phyloP scores from a whole-genome alignment of 2,888 invertebrate species.

The Patella caerulea region DNA sequence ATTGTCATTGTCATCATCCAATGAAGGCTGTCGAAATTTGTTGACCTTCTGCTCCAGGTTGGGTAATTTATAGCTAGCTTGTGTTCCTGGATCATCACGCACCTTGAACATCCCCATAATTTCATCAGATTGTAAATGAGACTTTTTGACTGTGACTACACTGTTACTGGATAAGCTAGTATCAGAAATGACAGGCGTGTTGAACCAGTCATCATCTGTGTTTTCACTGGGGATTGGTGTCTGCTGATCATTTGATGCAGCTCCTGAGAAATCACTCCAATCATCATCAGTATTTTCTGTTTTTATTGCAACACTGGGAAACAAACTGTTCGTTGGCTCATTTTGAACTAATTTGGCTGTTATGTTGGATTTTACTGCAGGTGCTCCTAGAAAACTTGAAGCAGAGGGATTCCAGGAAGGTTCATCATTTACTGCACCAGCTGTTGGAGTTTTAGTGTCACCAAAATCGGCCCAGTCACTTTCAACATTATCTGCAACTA shows the following conservation, averaged over 20 bases:
- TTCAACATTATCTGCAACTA: neutral
- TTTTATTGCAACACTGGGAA: neutral
- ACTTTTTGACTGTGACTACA: constrained; percentile 53
- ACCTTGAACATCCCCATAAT: constrained; percentile 60
- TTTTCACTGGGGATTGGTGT: neutral
- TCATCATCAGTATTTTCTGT: constrained; percentile 38
- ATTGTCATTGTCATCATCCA: constrained; percentile 40
- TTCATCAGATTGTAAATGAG: constrained; percentile 49
- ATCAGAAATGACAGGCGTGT: neutral
- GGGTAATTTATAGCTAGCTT: constrained; percentile 37
- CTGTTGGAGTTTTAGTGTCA: constrained; percentile 15
- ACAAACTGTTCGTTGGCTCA: neutral
- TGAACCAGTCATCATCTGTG: neutral
- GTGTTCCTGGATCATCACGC: constrained; percentile 44
- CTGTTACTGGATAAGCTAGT: constrained; percentile 2
- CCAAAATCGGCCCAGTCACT: constrained; percentile 1
- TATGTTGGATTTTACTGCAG: too few species aligned
- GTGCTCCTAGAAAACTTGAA: neutral
- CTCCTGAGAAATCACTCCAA: constrained; percentile 47
- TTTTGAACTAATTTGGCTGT: neutral
- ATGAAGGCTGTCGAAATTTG: constrained; percentile 12
- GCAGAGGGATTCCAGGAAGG: neutral
- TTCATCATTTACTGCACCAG: neutral
- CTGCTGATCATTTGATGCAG: constrained; percentile 12
- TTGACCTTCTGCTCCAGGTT: constrained; percentile 4